Percentiles rank a stretch among this genome's conserved stretches.
These are phyloP conservation scores for Scelioninae gen. 1 DNA, from an alignment of 2,888 invertebrate genomes.

Conservation along the genomic window DNA sequence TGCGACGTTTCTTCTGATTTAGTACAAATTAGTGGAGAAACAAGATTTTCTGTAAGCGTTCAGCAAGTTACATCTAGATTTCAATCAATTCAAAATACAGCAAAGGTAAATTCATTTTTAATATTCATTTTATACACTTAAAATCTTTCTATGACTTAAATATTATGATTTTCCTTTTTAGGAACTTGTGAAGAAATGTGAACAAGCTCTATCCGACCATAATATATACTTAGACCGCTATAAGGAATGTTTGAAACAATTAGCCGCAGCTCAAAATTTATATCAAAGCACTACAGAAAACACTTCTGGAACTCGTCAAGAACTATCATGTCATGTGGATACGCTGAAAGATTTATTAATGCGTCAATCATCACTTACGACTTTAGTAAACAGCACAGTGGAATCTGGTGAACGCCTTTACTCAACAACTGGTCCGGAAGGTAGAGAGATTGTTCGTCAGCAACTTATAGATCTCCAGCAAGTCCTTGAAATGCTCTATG, in stretches of 20 bases:
- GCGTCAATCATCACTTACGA: slow-evolving; percentile 90
- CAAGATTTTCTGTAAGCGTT: slow-evolving; percentile 93
- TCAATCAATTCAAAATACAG: slow-evolving; percentile 94
- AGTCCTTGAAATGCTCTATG: slow-evolving; percentile 92
- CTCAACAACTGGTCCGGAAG: slow-evolving; percentile 93
- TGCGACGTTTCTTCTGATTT: slow-evolving; percentile 94
- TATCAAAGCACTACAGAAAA: slow-evolving; percentile 89
- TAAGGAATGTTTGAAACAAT: slow-evolving; percentile 92
- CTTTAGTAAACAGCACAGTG: slow-evolving; percentile 92
- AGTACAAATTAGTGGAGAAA: slow-evolving; percentile 93
- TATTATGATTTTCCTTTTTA: too few species aligned
- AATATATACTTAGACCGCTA: slow-evolving; percentile 92
- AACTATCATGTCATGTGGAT: slow-evolving; percentile 89
- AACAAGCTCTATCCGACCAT: slow-evolving; percentile 93
- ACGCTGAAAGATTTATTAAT: slow-evolving; percentile 90
- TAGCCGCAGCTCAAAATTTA: slow-evolving; percentile 90
- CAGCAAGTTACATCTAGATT: slow-evolving; percentile 96
- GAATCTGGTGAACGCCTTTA: slow-evolving; percentile 95
- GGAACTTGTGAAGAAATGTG: slow-evolving; percentile 96
- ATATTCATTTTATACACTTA: not conserved
- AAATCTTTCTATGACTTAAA: too few species aligned
- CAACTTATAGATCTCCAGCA: slow-evolving; percentile 94
- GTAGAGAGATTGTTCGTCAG: slow-evolving; percentile 92
- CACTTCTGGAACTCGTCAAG: slow-evolving; percentile 87
- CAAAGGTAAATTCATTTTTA: slow-evolving; percentile 86